Evolutionary conservation across 2,113 vertebrate genomes (phyloP), one percentile per base, ranked within the genome.

Genomic region (Lepus americanus): DNA sequence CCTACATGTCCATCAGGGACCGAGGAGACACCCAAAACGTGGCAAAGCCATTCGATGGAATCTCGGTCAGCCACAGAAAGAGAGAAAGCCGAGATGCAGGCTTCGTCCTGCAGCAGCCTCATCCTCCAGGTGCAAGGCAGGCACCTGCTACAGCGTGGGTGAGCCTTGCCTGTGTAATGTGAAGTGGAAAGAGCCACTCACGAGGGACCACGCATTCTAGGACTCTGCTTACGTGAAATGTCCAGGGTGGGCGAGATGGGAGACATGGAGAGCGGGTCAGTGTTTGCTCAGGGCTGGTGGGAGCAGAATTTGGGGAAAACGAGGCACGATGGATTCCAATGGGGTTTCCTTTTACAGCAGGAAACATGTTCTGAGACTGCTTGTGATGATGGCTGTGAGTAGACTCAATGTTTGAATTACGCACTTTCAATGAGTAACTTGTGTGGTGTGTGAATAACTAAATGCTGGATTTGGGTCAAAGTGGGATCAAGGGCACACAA

Each of bases 301-400:
- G 9, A 5, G 11, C 19, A 33, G 20, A 19, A 88, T 39, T 33
- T 44, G 29, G 12, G 64, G 70, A 84, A 85, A 81, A 87, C 19
- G 5, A 23, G 51, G 61, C 82, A n/a, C 66, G 39, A 61, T 22
- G 29, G 4, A 9, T 53, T 70, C 6, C 16, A 67, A 64, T 55
- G 59, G 66, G 17, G 55, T 77, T 39, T 31, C 1, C 77, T 85
- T 27, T 39, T 20, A 14, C 8, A 51, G 39, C 67, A n/a, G 81
- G 36, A 63, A 85, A 87, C 77, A 72, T 31, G 5, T 74, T 74
- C n/a, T 90, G 78, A 94, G 87, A 55, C 73, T 77, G 23, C 39
- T 55, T 36, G 31, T 22, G 20, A 19, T 69, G 9, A 79, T 87
- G 39, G 39, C 88, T 89, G 55, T 44, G 91, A 67, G 31, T 78